Conservation (phyloP, 1,140 invertebrate species). For the Zaprionus vittiger region DNA sequence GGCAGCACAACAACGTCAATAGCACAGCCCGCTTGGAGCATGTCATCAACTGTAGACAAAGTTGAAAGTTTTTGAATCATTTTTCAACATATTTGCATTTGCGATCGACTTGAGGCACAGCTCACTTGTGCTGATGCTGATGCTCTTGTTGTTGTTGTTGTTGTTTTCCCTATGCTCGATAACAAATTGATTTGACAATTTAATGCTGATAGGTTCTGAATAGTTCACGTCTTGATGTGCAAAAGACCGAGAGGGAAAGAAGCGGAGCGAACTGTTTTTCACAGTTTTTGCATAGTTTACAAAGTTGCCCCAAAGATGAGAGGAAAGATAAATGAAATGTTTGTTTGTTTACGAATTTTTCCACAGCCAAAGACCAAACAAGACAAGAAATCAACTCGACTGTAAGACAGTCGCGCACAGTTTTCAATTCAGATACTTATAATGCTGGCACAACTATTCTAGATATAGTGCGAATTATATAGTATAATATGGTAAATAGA, state of each 20-base stretch:
- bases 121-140: no score
- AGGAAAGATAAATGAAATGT: background rate
- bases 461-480: background rate
- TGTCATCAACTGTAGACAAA: conserved; percentile 37
- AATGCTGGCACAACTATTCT: no score
- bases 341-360: background rate
- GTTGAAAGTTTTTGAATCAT: conserved; percentile 61
- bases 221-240: background rate
- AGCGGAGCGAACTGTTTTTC: background rate
- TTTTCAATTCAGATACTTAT: no score
- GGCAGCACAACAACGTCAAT: conserved; percentile 7
- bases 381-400: background rate
- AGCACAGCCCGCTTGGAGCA: background rate
- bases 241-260: background rate
- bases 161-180: background rate
- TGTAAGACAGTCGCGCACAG: background rate
- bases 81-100: conserved; percentile 53
- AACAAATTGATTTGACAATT: conserved; percentile 29
- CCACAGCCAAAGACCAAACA: background rate
- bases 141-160: background rate
- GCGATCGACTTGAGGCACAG: conserved; percentile 5
- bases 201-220: conserved; percentile 24
- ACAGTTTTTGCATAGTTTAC: conserved; percentile 5
- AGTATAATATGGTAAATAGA: background rate
- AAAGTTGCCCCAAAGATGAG: background rate